These are phyloP conservation scores for Holothuria scabra DNA, from an alignment of 53 echinoderm and acorn worm genomes.

Conservation along the genomic window DNA sequence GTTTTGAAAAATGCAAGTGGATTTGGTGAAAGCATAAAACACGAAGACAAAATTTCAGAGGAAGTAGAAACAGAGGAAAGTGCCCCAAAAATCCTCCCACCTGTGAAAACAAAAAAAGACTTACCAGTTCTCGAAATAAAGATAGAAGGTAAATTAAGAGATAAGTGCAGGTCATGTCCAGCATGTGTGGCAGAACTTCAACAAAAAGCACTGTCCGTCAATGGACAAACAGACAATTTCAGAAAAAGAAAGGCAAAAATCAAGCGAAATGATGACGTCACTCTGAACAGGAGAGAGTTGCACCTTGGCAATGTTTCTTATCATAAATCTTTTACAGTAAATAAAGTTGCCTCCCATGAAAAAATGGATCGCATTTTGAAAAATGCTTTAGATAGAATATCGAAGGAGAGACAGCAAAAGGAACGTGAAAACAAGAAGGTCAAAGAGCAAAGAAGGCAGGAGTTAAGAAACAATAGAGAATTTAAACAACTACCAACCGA, in stretches of 20 bases:
- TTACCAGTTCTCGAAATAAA: conserved; percentile 7
- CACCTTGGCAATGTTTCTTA: conserved; percentile 52
- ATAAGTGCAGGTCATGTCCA: not conserved
- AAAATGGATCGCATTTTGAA: conserved; percentile 57
- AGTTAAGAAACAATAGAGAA: not conserved
- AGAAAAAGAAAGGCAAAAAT: not conserved
- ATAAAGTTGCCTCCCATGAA: not conserved
- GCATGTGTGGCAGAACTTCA: conserved; percentile 7
- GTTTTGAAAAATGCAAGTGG: no score
- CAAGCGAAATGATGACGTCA: not conserved
- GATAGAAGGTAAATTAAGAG: not conserved
- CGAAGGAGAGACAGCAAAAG: conserved; percentile 7
- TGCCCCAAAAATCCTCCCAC: not conserved
- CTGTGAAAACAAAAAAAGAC: not conserved
- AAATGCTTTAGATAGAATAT: conserved; percentile 42
- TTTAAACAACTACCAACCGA: not conserved
- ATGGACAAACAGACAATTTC: not conserved
- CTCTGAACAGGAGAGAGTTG: conserved; percentile 23
- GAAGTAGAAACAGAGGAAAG: no score
- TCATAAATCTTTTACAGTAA: conserved; percentile 68
- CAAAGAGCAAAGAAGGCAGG: not conserved
- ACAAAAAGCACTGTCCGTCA: not conserved
- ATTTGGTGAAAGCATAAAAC: no score
- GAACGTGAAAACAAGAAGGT: not conserved
- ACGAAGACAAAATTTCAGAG: no score